phyloP scores from a whole-genome alignment of 2,113 vertebrate genomes.

The Micromys minutus region DNA sequence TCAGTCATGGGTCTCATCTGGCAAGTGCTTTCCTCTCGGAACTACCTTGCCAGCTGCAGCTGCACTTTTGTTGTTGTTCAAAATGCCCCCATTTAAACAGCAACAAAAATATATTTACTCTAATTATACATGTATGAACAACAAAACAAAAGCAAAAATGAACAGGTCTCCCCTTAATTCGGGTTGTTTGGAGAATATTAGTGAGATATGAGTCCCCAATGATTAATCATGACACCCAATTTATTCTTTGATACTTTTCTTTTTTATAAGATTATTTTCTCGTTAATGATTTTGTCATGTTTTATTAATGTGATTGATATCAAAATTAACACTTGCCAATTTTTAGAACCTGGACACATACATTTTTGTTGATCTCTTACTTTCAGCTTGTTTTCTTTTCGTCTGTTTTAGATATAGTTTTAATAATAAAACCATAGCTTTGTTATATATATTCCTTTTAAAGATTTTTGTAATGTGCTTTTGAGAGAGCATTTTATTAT shows the following conservation, averaged over 20 bases:
- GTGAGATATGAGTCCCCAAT: not conserved
- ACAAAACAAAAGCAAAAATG: not conserved
- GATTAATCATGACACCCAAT: not conserved
- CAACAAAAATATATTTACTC: not conserved
- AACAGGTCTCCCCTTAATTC: not conserved
- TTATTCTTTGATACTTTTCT: not conserved
- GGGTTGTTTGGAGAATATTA: not conserved
- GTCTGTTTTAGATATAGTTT: not conserved
- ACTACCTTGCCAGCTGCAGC: not conserved
- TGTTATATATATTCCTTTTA: not conserved
- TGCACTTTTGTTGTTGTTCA: not conserved
- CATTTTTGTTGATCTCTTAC: constrained; percentile 2
- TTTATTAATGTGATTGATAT: not conserved
- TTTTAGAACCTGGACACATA: not conserved
- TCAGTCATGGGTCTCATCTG: not conserved
- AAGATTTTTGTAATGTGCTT: not conserved
- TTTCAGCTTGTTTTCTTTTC: not conserved
- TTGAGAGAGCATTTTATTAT: not conserved
- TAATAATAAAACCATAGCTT: not conserved
- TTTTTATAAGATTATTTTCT: not conserved
- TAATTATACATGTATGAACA: not conserved
- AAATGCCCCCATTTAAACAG: not conserved
- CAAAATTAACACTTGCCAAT: not conserved
- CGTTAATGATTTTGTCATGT: not conserved
- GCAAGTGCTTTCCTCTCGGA: not conserved